A percentile compares a stretch with the other conserved stretches of the same genome.
Conservation (phyloP, 1,140 invertebrate genomes). For the Heliconius eleuchia region DNA sequence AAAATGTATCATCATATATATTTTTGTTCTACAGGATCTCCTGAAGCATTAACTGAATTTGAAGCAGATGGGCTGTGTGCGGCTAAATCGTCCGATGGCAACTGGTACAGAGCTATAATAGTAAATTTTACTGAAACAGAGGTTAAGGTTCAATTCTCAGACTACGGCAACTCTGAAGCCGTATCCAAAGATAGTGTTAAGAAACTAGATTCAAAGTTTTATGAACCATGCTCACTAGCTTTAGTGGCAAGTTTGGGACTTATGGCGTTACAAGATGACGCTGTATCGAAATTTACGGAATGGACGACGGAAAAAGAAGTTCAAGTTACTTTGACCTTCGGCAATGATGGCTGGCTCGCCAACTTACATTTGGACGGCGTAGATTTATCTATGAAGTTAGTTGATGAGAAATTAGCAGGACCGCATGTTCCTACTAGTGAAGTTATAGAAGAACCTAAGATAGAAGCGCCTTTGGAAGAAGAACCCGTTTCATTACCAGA, state of each 20-base stretch:
- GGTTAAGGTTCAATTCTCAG: slow-evolving; percentile 85
- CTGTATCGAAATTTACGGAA: slow-evolving; percentile 59
- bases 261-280: slow-evolving; percentile 56
- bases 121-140: slow-evolving; percentile 69
- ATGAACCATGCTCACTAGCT: slow-evolving; percentile 78
- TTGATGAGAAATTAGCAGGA: slow-evolving; percentile 70
- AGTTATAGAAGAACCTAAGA: slow-evolving; percentile 47
- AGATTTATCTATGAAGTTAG: slow-evolving; percentile 64
- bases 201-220: slow-evolving; percentile 81
- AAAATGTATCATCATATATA: not conserved
- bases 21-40: slow-evolving; percentile 51
- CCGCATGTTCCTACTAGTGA: slow-evolving; percentile 50
- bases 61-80: slow-evolving; percentile 82
- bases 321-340: slow-evolving; percentile 67
- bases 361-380: slow-evolving; percentile 67
- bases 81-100: slow-evolving; percentile 82
- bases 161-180: slow-evolving; percentile 89
- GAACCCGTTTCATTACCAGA: slow-evolving; percentile 62
- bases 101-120: slow-evolving; percentile 87
- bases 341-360: slow-evolving; percentile 67
- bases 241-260: slow-evolving; percentile 77
- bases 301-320: slow-evolving; percentile 70
- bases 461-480: slow-evolving; percentile 40
- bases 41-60: slow-evolving; percentile 58
- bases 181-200: slow-evolving; percentile 79